These are phyloP conservation scores for Diarsia dahlii DNA, from an alignment of 2,888 invertebrate species.

Conservation along the genomic window DNA sequence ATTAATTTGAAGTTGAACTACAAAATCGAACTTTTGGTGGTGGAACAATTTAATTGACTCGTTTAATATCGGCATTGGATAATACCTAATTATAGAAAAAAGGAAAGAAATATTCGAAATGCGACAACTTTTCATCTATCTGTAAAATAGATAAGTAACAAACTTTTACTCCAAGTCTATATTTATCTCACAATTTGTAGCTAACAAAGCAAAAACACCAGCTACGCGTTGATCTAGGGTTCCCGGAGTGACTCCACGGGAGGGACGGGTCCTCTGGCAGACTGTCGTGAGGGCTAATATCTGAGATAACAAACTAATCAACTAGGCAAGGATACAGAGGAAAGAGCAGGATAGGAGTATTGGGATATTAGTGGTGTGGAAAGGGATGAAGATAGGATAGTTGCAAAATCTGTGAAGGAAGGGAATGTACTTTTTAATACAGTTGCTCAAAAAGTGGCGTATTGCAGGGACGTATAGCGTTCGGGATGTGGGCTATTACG, in stretches of 20 bases:
- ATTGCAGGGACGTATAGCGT: no score
- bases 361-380: no score
- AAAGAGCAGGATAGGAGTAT: not conserved
- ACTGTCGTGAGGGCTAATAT: conserved; percentile 43
- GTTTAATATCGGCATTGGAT: no score
- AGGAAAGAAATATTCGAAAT: no score
- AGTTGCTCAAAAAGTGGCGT: no score
- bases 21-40: no score
- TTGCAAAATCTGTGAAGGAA: conserved; percentile 1
- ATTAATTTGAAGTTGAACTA: no score
- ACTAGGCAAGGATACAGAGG: not conserved
- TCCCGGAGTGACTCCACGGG: conserved; percentile 53
- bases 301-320: conserved; percentile 57
- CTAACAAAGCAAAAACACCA: conserved; percentile 48
- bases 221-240: conserved; percentile 29
- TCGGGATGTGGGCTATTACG: no score
- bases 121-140: no score
- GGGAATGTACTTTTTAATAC: conserved; percentile 3
- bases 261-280: conserved; percentile 26
- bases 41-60: no score
- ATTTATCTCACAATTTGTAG: conserved; percentile 43
- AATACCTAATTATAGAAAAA: no score
- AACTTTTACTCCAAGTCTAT: not conserved
- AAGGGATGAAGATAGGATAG: not conserved
- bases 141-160: not conserved